These are phyloP conservation scores for Oxyura jamaicensis DNA, from an alignment of 2,113 vertebrate species.

Conservation along the genomic window DNA sequence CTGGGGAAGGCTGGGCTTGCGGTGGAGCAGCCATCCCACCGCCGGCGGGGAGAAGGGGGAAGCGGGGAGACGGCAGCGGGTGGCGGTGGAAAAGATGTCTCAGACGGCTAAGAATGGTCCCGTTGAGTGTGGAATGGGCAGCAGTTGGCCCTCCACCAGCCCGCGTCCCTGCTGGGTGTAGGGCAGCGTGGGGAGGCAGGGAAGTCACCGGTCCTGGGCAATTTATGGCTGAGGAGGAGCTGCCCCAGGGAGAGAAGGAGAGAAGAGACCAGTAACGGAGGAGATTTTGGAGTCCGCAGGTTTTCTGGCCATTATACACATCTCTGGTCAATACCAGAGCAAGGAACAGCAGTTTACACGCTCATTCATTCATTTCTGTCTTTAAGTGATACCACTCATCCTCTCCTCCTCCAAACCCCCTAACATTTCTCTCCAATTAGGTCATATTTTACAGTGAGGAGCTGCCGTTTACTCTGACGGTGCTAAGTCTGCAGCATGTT, in stretches of 20 bases:
- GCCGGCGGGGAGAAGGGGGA: neutral
- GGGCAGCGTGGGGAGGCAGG: neutral
- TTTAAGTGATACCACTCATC: neutral
- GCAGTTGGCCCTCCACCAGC: neutral
- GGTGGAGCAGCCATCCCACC: neutral
- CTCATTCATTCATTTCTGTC: neutral
- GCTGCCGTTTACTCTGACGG: neutral
- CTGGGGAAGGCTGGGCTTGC: conserved; percentile 18
- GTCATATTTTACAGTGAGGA: neutral
- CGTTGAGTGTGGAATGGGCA: conserved; percentile 12
- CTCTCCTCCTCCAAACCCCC: neutral
- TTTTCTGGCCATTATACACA: accelerated
- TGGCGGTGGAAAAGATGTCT: conserved; percentile 25
- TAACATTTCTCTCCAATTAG: neutral
- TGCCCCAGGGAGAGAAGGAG: neutral
- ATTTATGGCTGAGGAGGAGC: neutral
- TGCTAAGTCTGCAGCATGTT: neutral
- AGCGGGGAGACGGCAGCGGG: neutral
- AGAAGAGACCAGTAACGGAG: neutral
- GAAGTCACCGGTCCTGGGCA: neutral
- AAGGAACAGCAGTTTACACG: neutral
- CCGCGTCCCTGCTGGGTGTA: neutral
- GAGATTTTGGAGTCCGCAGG: neutral
- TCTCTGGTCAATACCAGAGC: neutral
- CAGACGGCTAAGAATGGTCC: conserved; percentile 35